Evolutionary conservation across 2,797 vertebrate genomes (phyloP).

Genomic region (Pelobates cultripes): DNA sequence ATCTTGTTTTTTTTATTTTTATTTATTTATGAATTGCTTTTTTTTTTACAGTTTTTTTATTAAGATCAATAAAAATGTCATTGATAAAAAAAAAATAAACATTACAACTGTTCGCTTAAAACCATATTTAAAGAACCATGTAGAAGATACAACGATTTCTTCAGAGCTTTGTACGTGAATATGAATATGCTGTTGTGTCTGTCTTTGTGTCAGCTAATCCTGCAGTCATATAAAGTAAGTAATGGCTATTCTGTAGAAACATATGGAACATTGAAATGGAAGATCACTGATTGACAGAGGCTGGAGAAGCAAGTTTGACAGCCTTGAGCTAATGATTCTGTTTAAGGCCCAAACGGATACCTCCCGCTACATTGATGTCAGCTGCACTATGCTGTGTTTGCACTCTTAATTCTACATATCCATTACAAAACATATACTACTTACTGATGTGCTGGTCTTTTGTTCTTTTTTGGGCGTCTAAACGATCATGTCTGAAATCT

Average conservation of each 20-base stretch:
- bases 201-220: neutral
- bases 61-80: too few relatives aligned
- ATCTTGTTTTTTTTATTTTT: too few relatives aligned
- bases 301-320: constrained; percentile 17
- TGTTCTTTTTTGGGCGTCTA: constrained; percentile 16
- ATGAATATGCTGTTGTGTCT: neutral
- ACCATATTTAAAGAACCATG: too few relatives aligned
- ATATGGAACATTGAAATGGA: neutral
- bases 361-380: constrained; percentile 1
- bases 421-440: constrained; percentile 19
- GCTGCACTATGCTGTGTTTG: neutral
- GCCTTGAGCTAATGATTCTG: neutral
- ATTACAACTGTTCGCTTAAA: too few relatives aligned
- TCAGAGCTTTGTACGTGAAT: neutral
- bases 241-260: neutral
- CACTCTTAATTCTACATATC: neutral
- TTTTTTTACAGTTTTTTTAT: too few relatives aligned
- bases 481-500: neutral
- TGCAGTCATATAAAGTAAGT: neutral
- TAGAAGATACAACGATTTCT: neutral
- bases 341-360: neutral
- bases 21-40: too few relatives aligned
- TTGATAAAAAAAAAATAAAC: too few relatives aligned
- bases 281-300: constrained; percentile 5
- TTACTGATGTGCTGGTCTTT: neutral